These are phyloP conservation scores for Bungarus multicinctus DNA, from an alignment of 2,113 vertebrate genomes.

Conservation along the genomic window DNA sequence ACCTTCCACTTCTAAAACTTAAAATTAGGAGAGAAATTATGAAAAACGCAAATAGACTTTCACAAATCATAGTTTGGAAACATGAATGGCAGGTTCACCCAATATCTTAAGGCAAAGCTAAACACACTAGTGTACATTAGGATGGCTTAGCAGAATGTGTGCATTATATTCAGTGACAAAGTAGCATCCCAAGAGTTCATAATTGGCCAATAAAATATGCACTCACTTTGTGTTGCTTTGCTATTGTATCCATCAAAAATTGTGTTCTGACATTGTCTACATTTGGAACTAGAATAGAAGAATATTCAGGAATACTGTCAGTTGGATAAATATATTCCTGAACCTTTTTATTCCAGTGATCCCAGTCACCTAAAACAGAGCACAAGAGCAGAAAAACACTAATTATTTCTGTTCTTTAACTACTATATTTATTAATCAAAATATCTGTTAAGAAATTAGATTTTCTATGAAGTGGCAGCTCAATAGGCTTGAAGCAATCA, in stretches of 20 bases:
- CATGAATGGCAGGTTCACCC: neutral
- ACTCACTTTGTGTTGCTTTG: conserved; percentile 76
- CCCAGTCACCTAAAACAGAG: conserved; percentile 66
- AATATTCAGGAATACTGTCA: conserved; percentile 72
- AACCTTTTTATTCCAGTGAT: conserved; percentile 74
- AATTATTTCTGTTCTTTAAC: neutral
- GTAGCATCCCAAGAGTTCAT: neutral
- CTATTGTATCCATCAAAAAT: conserved; percentile 75
- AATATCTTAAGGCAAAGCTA: neutral
- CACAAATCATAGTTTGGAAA: neutral
- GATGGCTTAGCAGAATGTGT: neutral
- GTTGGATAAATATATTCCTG: conserved; percentile 74
- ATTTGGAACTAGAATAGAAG: conserved; percentile 78
- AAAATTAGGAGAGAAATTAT: neutral
- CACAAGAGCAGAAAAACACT: neutral
- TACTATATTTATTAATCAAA: neutral
- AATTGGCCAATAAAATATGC: neutral
- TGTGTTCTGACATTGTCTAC: conserved; percentile 76
- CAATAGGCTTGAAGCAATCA: neutral
- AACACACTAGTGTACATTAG: neutral
- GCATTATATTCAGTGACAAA: neutral
- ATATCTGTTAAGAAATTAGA: neutral
- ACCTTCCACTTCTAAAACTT: neutral
- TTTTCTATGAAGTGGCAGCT: neutral
- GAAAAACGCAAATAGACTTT: neutral